Evolutionary conservation across 2,888 invertebrate genomes (phyloP), one percentile per base, ranked within the genome.

Genomic region (Tetropium fuscum): DNA sequence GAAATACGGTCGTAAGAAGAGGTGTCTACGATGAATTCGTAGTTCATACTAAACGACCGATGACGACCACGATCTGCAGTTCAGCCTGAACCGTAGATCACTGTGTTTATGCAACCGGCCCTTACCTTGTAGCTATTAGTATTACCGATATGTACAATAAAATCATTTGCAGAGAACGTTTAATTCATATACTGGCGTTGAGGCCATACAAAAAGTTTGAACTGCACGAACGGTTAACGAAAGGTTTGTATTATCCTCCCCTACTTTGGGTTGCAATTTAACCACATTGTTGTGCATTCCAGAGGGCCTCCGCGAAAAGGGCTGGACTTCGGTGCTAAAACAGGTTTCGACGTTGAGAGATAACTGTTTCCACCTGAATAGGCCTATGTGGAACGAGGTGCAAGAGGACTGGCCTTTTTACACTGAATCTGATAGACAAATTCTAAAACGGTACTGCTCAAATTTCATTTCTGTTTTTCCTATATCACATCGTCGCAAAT

Each of bases 321-420:
- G 88, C 72, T 87, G 96, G 78, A 89, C 88, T 81, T 87, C 87
- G 78, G 88, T 94, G 72, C 84, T 97, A 78, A 90, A 90, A 75
- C 90, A 92, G 80, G 90, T 96, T 72, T 90, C 95, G 72, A 85
- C 84, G 68, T 85, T 93, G 84, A 91, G 92, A 81, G 94, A 96
- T 83, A 96, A 97, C 84, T 90, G 91, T 78, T 97, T 92, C 84
- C 90, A 93, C 78, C 86, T 97, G 81, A 90, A 91, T 74, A 90
- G 93, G 77, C 90, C 91, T 78, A 87, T 93, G 76, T 97, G 95
- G 94, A 93, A 92, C 80, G 97, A 97, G 80, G 94, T 96, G 68
- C 91, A 94, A 74, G 93, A 93, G 78, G 93, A 94, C 79, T 97
- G 97, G 97, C 94, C 94, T 63, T 96, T 92, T 84, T 97, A 95